Evolutionary conservation across 1,140 invertebrate species (phyloP), one percentile per base, ranked within the genome.

Genomic region (Phymorhynchus buccinoides): DNA sequence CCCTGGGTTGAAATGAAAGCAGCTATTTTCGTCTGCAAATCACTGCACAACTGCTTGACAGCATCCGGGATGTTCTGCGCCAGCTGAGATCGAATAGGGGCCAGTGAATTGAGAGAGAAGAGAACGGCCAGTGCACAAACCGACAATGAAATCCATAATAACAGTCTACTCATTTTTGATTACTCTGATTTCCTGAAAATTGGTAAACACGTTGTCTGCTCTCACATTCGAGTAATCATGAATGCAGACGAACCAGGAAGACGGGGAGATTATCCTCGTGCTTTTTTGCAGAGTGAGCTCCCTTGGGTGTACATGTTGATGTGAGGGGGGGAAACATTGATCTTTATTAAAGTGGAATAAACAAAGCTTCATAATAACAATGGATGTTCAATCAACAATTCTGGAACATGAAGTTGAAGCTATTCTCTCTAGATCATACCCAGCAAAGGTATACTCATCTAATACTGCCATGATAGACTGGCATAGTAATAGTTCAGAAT

Each of bases 391-490:
- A 30, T n/a, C 30, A 6, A 12, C 41, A n/a, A 56, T 79, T 35
- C 42, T 79, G n/a, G 42, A 79, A 52, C 41, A 35, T n/a, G 77
- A 79, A 22, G 77, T 79, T 32, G 77, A 79, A 79, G 9, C 35
- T 6, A 30, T 79, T 30, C 32, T 79, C 14, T 6, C 42, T 14
- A n/a, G 42, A 56, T 79, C 77, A 22, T 79, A 79, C 37, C 77
- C 77, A 30, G 7, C 27, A 16, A 48, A 79, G 44, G 77, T 79
- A 32, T n/a, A n/a, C n/a, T n/a, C n/a, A n/a, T n/a, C n/a, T n/a
- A n/a, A n/a, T n/a, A n/a, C n/a, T n/a, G n/a, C n/a, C n/a, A n/a
- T n/a, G n/a, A n/a, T n/a, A n/a, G n/a, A n/a, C n/a, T n/a, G n/a
- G n/a, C n/a, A n/a, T n/a, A n/a, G n/a, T n/a, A n/a, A n/a, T n/a